A percentile compares a stretch with the other conserved stretches of the same genome.
Conservation (phyloP, 2,113 vertebrate species). For the Trinectes maculatus region DNA sequence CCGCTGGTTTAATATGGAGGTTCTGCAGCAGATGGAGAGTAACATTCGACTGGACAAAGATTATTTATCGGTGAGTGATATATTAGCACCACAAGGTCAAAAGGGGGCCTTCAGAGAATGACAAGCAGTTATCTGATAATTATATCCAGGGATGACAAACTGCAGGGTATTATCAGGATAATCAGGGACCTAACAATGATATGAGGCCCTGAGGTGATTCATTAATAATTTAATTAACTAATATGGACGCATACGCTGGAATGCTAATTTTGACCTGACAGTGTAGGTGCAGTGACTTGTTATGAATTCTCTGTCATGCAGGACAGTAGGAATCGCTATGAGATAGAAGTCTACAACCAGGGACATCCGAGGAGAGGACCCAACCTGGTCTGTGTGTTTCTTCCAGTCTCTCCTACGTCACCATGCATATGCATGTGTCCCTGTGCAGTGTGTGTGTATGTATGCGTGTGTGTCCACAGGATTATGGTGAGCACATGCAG, state of each 20-base stretch:
- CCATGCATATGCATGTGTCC: background rate
- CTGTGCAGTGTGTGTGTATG: background rate
- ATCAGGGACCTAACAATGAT: background rate
- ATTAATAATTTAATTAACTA: background rate
- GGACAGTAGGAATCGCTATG: constrained; percentile 89
- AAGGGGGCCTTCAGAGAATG: background rate
- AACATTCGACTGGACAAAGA: constrained; percentile 89
- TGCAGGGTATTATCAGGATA: background rate
- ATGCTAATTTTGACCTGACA: background rate
- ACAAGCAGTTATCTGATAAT: background rate
- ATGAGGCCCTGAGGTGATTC: background rate
- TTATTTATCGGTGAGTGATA: constrained; percentile 88
- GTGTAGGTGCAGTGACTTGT: background rate
- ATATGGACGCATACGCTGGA: background rate
- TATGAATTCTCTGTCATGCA: constrained; percentile 59
- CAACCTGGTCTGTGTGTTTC: constrained; percentile 62
- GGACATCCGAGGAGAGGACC: constrained; percentile 81
- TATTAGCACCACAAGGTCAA: background rate
- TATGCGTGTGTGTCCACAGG: constrained; percentile 59
- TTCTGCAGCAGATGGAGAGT: constrained; percentile 91
- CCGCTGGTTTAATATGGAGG: constrained; percentile 86
- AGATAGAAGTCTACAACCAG: constrained; percentile 87
- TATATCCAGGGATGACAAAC: background rate
- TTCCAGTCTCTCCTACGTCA: background rate
- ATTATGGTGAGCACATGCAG: constrained; percentile 79